These are phyloP conservation scores for Polyommatus iphigenia DNA, from an alignment of 2,888 invertebrate species.

Conservation along the genomic window DNA sequence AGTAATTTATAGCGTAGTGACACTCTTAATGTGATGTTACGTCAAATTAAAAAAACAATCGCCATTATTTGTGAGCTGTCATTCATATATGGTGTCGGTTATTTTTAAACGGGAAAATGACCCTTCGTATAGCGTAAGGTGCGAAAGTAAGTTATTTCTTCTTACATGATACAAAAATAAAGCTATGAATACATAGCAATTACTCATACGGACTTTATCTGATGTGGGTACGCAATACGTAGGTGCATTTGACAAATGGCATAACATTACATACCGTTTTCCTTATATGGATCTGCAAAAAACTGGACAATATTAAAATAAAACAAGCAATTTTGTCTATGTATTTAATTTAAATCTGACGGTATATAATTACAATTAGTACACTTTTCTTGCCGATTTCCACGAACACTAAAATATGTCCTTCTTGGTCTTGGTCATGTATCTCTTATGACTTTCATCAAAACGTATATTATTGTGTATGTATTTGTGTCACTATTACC, in stretches of 20 bases:
- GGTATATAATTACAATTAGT: not conserved
- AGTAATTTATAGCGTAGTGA: constrained; percentile 3
- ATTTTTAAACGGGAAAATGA: constrained; percentile 13
- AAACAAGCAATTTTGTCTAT: constrained; percentile 10
- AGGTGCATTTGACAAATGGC: constrained; percentile 3
- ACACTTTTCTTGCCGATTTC: too few species aligned
- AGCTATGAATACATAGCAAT: constrained; percentile 13
- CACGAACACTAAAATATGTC: too few species aligned
- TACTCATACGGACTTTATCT: not conserved
- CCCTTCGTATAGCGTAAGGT: constrained; percentile 15
- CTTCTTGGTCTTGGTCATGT: too few species aligned
- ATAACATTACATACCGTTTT: constrained; percentile 22
- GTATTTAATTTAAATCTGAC: not conserved
- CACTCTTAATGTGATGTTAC: not conserved
- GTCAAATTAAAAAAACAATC: constrained; percentile 21
- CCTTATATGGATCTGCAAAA: constrained; percentile 22
- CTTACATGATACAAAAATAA: not conserved
- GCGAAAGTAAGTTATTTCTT: constrained; percentile 19
- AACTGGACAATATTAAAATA: constrained; percentile 13
- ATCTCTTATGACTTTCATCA: too few species aligned
- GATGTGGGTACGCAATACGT: constrained; percentile 6
- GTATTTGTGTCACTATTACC: too few species aligned
- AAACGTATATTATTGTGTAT: too few species aligned
- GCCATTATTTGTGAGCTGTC: constrained; percentile 20
- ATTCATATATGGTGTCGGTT: constrained; percentile 21